phyloP scores from a whole-genome alignment of 2,888 invertebrate genomes.

The Patella caerulea region DNA sequence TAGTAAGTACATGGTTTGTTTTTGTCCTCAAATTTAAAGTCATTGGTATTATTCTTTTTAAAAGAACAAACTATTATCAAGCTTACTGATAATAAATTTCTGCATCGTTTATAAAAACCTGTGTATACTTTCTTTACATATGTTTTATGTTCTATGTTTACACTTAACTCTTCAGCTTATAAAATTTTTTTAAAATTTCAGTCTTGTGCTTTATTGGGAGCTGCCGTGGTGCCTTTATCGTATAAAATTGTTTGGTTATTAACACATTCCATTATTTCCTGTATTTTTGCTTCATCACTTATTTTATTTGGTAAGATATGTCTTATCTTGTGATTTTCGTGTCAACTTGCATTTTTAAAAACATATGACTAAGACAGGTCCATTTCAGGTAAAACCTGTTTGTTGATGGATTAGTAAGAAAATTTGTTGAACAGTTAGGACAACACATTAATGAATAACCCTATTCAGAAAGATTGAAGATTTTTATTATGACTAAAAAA shows the following conservation, averaged over 20 bases:
- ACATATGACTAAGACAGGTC: neutral
- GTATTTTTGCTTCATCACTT: constrained; percentile 83
- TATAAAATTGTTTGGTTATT: constrained; percentile 91
- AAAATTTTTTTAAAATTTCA: constrained; percentile 72
- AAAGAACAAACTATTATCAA: neutral
- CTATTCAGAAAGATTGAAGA: too few species aligned
- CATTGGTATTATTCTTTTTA: neutral
- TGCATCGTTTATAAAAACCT: neutral
- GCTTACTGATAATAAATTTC: too few species aligned
- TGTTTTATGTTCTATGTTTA: neutral
- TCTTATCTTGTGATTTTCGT: too few species aligned
- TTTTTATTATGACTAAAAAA: too few species aligned
- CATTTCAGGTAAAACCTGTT: neutral
- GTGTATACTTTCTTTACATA: neutral
- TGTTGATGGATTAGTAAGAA: too few species aligned
- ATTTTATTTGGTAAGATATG: constrained; percentile 83
- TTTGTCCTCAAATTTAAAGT: constrained; percentile 9
- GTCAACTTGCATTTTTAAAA: neutral
- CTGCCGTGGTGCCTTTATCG: constrained; percentile 87
- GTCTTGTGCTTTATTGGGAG: constrained; percentile 93
- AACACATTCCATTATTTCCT: constrained; percentile 85
- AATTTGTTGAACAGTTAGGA: too few species aligned
- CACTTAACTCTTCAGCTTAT: neutral
- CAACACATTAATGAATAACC: too few species aligned
- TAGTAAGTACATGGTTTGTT: constrained; percentile 51